Conservation (phyloP, 1,140 invertebrate genomes). For the Batillaria attramentaria region DNA sequence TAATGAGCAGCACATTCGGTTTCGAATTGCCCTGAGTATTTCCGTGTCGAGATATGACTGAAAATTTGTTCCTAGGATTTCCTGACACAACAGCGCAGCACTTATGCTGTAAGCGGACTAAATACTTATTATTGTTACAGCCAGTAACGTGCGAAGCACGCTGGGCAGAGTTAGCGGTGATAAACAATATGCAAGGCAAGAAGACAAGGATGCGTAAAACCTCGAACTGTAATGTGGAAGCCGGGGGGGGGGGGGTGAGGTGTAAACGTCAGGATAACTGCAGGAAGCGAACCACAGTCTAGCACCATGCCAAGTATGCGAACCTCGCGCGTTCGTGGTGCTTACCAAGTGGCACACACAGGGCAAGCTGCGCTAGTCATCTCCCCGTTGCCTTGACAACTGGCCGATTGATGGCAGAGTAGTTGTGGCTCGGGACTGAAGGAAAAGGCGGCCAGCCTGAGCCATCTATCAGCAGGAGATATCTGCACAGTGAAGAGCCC, state of each 20-base stretch:
- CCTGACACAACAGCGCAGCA: too few species aligned
- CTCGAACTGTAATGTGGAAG: not conserved
- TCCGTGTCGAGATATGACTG: too few species aligned
- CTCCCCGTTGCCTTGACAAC: conserved; percentile 24
- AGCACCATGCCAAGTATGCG: not conserved
- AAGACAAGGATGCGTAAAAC: not conserved
- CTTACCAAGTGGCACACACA: conserved; percentile 9
- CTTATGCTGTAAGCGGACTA: too few species aligned
- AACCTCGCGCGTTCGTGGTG: not conserved
- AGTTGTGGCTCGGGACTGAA: not conserved
- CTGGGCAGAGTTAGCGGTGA: too few species aligned
- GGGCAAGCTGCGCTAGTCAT: conserved; percentile 17
- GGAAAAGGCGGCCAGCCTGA: not conserved
- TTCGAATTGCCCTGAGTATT: too few species aligned
- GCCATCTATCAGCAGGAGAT: conserved; percentile 11
- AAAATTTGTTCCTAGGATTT: too few species aligned
- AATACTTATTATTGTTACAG: too few species aligned
- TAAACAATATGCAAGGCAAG: too few species aligned
- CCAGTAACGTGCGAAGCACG: too few species aligned
- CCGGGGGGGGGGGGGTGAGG: not conserved
- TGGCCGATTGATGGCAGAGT: conserved; percentile 24
- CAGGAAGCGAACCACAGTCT: too few species aligned
- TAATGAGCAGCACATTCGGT: too few species aligned
- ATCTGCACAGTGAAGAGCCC: too few species aligned
- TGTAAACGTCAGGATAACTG: not conserved